Percentiles rank a stretch among this genome's conserved stretches.
Conservation (phyloP, 1,140 invertebrate species). For the Cyphomyrmex costatus region DNA sequence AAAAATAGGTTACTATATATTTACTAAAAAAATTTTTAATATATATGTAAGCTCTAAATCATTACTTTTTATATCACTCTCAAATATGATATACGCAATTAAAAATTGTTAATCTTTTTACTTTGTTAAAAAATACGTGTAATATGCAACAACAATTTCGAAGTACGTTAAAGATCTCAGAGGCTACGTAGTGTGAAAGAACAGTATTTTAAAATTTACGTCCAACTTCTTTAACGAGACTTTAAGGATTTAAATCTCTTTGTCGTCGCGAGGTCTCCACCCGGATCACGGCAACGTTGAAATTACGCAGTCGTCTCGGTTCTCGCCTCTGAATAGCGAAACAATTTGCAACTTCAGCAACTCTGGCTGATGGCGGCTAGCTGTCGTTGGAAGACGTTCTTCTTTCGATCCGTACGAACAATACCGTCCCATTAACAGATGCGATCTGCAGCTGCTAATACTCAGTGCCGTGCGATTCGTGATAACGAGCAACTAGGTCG, state of each 20-base stretch:
- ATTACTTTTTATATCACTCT: too few species aligned
- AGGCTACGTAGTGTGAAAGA: not conserved
- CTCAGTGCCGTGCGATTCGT: constrained; percentile 51
- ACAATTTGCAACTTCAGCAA: constrained; percentile 60
- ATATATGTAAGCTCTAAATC: too few species aligned
- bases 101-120: too few species aligned
- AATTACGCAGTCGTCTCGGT: constrained; percentile 51
- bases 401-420: constrained; percentile 56
- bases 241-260: constrained; percentile 42
- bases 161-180: not conserved
- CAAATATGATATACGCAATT: too few species aligned
- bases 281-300: constrained; percentile 17
- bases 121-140: too few species aligned
- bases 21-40: too few species aligned
- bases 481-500: constrained; percentile 66
- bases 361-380: not conserved
- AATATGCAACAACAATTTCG: not conserved
- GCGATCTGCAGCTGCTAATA: constrained; percentile 63
- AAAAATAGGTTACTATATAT: too few species aligned
- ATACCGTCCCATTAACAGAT: constrained; percentile 64
- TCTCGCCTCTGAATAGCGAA: constrained; percentile 44
- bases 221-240: constrained; percentile 1
- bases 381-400: constrained; percentile 41
- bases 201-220: constrained; percentile 13
- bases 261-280: constrained; percentile 25